Base-by-base conservation (phyloP, 2,888 invertebrate species). In the Clusia tigrina region DNA sequence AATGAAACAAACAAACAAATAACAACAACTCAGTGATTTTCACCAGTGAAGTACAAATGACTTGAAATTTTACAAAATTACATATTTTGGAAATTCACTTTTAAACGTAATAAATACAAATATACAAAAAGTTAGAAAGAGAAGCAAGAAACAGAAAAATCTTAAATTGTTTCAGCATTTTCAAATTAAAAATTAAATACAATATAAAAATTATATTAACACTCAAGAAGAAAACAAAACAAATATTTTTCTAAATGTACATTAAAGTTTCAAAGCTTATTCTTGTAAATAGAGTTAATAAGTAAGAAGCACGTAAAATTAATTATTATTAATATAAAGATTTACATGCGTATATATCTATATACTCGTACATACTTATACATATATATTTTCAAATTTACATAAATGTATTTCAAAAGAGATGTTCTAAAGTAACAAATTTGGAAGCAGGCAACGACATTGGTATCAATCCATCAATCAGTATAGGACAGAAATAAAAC, bases 31-130 rank as follows among this genome's bases (percentile, higher is more conserved):
- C 83, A 83, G 83, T 84, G 84, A 84, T 83, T 82, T 81, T 80
- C 83, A 83, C 84, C 84, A 81, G 82, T 80, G 78, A 81, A 84
- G 84, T 83, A 84, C 83, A 84, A 84, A 84, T 80, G 78, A 79
- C 79, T 72, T 57, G 72, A 74, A 74, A 70, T 25, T 60, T 51
- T 48, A 24, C 25, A 48, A 48, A 62, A 51, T 48, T 58, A 23
- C 37, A 54, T 54, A 37, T 64, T 64, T 61, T 54, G 48, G 54
- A 57, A 53, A 20, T 48, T 20, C 48, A 48, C 48, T 48, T 48
- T 20, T 20, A 20, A 67, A 65, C 59, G 61, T 67, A 64, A 55
- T 58, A 59, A 63, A 64, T 57, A 65, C 64, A 67, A 63, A 57
- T 62, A 18, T 12, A 25, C 18, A 62, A 53, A n/a, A n/a, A 42